phyloP scores from a whole-genome alignment of 2,888 invertebrate species.

The Acanthococcus lagerstroemiae region DNA sequence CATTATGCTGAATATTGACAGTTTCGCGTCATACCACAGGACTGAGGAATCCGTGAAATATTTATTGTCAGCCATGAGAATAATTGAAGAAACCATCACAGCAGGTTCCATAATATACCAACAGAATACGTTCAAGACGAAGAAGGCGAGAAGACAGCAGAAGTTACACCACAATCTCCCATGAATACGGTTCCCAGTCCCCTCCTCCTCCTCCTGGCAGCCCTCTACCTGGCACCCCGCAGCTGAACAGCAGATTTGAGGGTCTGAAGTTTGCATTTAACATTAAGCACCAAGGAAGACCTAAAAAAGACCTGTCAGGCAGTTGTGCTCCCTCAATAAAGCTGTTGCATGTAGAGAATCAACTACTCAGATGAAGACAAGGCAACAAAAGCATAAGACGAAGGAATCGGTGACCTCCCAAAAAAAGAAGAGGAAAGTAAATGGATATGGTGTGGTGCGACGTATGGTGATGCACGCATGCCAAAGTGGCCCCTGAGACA shows the following conservation, averaged over 20 bases:
- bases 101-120: not conserved
- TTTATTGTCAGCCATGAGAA: not conserved
- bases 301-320: not conserved
- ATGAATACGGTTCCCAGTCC: not conserved
- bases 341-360: not conserved
- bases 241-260: not conserved
- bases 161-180: not conserved
- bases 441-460: too few species aligned
- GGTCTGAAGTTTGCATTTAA: not conserved
- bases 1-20: not conserved
- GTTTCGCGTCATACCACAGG: not conserved
- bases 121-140: not conserved
- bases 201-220: not conserved
- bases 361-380: too few species aligned
- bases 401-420: too few species aligned
- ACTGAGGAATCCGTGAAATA: not conserved
- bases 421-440: too few species aligned
- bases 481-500: too few species aligned
- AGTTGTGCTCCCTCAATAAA: not conserved
- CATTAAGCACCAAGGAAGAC: not conserved
- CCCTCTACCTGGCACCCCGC: not conserved
- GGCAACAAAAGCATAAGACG: too few species aligned
- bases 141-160: too few species aligned
- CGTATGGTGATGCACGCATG: too few species aligned
- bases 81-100: not conserved